Base-by-base conservation (phyloP, 2,888 invertebrate species). In the Ennomos quercinarius region DNA sequence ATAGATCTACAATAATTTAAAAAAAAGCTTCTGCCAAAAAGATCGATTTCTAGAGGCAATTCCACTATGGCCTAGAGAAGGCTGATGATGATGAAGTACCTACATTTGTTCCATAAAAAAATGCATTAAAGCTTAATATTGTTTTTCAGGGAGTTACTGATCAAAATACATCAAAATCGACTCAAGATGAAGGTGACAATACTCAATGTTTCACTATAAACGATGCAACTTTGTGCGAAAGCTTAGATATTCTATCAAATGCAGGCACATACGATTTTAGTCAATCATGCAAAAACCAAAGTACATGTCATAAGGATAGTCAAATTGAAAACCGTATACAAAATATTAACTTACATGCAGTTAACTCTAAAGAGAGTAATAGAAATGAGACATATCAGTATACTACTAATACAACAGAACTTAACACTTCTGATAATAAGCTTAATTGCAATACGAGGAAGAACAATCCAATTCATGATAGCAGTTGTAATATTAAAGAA, bases 141-240 rank as follows among this genome's bases (percentile, higher is more conserved):
- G 3, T 13, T 27, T 57, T 47, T 11, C 57, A 57, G 57, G 51
- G 9, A 11, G 34, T 34, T 8, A 8, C 13, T 9, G 13, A 41
- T 10, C n/a, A 34, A 42, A 46, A 10, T 10, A 6, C 9, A 35
- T 11, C 46, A 51, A 38, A 38, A 47, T 41, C 37, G 9, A 38
- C 37, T 4, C 36, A 37, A 8, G 11, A 38, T n/a, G 12, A 46
- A 17, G 17, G 17, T 4, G 48, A 48, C n/a, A 5, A 39, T 10
- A 53, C 48, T 36, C 58, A 48, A 44, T 53, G 52, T 13, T 40
- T 37, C 2, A 48, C 39, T 37, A 49, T 45, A 8, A 34, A 27
- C 9, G 53, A 58, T 49, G 35, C 35, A 8, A 48, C 44, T 27
- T 41, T 42, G 13, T 38, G 45, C 37, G 44, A 49, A 40, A 53